Conservation (phyloP, 92 coral and sea anemone genomes). For the Bergia sp. region DNA sequence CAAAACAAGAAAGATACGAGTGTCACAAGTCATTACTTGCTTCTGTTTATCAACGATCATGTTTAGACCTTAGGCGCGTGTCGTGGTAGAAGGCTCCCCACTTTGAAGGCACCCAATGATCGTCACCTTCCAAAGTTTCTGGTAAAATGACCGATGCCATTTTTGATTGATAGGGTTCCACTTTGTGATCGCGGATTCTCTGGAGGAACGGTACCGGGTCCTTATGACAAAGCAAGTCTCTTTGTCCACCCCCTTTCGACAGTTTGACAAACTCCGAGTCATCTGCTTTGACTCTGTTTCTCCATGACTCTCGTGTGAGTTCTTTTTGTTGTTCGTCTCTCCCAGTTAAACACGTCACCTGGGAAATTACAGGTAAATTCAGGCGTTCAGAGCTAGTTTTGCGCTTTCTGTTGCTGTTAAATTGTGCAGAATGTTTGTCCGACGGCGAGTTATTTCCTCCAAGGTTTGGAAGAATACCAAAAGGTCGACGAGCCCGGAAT, state of each 20-base stretch:
- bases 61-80: constrained; percentile 21
- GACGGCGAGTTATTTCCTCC: constrained; percentile 22
- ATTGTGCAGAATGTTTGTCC: neutral
- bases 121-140: constrained; percentile 15
- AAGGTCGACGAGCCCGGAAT: constrained; percentile 7
- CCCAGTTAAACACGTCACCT: constrained; percentile 31
- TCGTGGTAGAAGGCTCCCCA: constrained; percentile 29
- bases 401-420: neutral
- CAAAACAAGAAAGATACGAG: too few relatives aligned
- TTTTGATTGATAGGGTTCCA: neutral
- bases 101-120: constrained; percentile 19
- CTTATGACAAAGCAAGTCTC: constrained; percentile 54
- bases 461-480: constrained; percentile 40
- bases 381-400: neutral
- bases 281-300: constrained; percentile 22
- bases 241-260: constrained; percentile 78
- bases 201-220: constrained; percentile 55
- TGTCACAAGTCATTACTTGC: neutral
- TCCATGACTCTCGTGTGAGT: neutral
- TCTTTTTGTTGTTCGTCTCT: neutral
- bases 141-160: constrained; percentile 20
- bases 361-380: constrained; percentile 23
- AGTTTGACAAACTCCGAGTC: constrained; percentile 75
- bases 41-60: neutral
- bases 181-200: constrained; percentile 32